Evolutionary conservation across 2,888 invertebrate genomes (phyloP).

Genomic region (Darwinula stevensoni): DNA sequence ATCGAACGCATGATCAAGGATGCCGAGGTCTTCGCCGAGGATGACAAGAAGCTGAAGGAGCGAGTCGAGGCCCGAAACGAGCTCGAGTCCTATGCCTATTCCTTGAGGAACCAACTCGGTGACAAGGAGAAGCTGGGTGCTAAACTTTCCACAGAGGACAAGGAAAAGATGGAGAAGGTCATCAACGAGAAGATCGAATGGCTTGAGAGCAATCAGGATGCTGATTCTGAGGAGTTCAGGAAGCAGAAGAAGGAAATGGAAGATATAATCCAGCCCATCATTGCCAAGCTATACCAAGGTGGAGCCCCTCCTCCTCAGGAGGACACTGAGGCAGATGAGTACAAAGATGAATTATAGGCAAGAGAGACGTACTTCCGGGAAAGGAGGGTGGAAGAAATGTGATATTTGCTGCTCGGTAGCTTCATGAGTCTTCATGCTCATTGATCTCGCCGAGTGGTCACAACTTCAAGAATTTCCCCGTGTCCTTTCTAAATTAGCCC

Average conservation of each 20-base stretch:
- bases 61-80: slow-evolving; percentile 87
- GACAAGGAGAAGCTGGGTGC: slow-evolving; percentile 93
- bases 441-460: too few relatives aligned
- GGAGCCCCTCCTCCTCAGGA: slow-evolving; percentile 33
- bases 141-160: slow-evolving; percentile 62
- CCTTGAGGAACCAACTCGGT: slow-evolving; percentile 77
- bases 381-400: too few relatives aligned
- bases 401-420: too few relatives aligned
- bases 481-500: too few relatives aligned
- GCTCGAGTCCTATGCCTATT: slow-evolving; percentile 86
- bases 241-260: slow-evolving; percentile 80
- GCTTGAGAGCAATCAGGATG: slow-evolving; percentile 82
- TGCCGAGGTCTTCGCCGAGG: slow-evolving; percentile 94
- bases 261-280: slow-evolving; percentile 84
- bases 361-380: too few relatives aligned
- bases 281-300: slow-evolving; percentile 80
- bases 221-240: slow-evolving; percentile 69
- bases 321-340: slow-evolving; percentile 36
- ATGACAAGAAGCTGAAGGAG: slow-evolving; percentile 88
- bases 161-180: slow-evolving; percentile 71
- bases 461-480: too few relatives aligned
- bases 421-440: too few relatives aligned
- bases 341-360: too few relatives aligned
- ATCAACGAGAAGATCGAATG: slow-evolving; percentile 91
- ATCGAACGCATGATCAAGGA: slow-evolving; percentile 98